These are phyloP conservation scores for Verasper variegatus DNA, from an alignment of 2,113 vertebrate genomes.

Conservation along the genomic window DNA sequence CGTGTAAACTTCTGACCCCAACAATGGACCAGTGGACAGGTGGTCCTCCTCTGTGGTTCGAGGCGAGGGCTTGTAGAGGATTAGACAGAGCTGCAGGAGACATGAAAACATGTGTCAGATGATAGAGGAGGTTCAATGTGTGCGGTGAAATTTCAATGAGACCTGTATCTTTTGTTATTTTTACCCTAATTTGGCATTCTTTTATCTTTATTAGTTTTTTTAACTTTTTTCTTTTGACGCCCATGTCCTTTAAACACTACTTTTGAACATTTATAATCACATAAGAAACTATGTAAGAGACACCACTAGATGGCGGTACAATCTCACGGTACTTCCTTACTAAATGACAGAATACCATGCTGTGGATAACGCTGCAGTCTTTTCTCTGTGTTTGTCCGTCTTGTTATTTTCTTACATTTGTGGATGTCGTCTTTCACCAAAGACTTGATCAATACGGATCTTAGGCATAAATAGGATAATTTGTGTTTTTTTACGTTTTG, in stretches of 20 bases:
- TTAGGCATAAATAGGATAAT: too few relatives aligned
- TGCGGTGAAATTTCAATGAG: too few relatives aligned
- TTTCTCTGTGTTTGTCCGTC: neutral
- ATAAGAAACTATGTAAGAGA: neutral
- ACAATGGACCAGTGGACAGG: constrained; percentile 38
- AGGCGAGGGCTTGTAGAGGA: neutral
- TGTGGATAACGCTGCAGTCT: neutral
- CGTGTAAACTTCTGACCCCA: constrained; percentile 67
- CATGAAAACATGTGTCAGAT: neutral
- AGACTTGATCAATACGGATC: too few relatives aligned
- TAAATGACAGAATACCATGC: neutral
- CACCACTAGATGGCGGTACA: constrained; percentile 63
- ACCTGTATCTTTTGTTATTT: too few relatives aligned
- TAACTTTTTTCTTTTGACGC: too few relatives aligned
- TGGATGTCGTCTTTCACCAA: neutral
- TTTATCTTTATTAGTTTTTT: too few relatives aligned
- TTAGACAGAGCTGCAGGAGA: neutral
- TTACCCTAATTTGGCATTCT: too few relatives aligned
- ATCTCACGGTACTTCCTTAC: neutral
- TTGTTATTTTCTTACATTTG: neutral
- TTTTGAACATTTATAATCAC: neutral
- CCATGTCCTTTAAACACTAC: too few relatives aligned
- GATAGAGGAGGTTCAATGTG: neutral
- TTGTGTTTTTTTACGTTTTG: too few relatives aligned
- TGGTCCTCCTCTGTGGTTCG: constrained; percentile 5